These are phyloP conservation scores for Lucilia sericata DNA, from an alignment of 1,140 invertebrate species.

Conservation along the genomic window DNA sequence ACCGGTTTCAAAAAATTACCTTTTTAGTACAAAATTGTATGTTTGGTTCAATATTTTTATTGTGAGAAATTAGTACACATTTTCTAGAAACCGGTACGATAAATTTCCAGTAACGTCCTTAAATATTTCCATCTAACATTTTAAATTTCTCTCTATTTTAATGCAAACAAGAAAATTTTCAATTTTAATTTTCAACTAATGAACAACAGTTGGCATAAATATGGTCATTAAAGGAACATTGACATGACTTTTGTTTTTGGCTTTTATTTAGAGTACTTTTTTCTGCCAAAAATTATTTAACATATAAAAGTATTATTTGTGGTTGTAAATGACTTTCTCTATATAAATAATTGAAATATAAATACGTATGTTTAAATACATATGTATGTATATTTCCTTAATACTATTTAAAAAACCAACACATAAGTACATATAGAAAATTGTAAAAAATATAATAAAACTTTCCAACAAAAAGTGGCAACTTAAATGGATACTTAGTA, in stretches of 20 bases:
- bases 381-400: neutral
- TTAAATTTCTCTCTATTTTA: too few species aligned
- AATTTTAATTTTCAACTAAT: constrained; percentile 31
- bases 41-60: too few species aligned
- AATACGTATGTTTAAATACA: neutral
- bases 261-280: neutral
- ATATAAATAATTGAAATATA: too few species aligned
- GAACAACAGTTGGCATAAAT: constrained; percentile 55
- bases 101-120: too few species aligned
- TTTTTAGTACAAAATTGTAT: too few species aligned
- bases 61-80: too few species aligned
- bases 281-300: constrained; percentile 12
- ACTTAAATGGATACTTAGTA: constrained; percentile 1
- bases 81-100: too few species aligned
- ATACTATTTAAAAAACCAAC: too few species aligned
- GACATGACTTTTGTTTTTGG: constrained; percentile 48
- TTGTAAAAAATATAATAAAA: neutral
- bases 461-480: neutral
- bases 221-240: constrained; percentile 59
- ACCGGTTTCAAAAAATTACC: too few species aligned
- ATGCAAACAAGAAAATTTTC: neutral
- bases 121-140: too few species aligned
- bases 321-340: too few species aligned
- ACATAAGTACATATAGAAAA: too few species aligned
- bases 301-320: constrained; percentile 9